phyloP scores from a whole-genome alignment of 2,113 vertebrate genomes.

The Rhinichthys klamathensis region DNA sequence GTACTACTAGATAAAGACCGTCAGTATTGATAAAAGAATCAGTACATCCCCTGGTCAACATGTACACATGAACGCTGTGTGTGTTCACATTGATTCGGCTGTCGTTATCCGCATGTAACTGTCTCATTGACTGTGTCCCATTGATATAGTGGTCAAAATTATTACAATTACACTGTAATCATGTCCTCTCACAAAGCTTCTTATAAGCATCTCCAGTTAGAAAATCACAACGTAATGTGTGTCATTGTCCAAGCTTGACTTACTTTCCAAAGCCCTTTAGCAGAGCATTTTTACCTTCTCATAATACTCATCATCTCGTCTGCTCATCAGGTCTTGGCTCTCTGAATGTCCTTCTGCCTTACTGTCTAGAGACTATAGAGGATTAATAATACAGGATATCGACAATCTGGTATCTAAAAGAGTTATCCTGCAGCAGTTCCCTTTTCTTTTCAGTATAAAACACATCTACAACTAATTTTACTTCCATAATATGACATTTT shows the following conservation, averaged over 20 bases:
- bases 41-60: not conserved
- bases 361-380: conserved; percentile 16
- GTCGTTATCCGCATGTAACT: conserved; percentile 37
- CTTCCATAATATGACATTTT: not conserved
- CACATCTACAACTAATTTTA: not conserved
- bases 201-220: not conserved
- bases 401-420: conserved; percentile 12
- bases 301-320: not conserved
- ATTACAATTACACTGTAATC: conserved; percentile 26
- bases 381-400: conserved; percentile 15
- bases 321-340: not conserved
- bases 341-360: conserved; percentile 13
- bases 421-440: not conserved
- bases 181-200: not conserved
- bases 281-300: not conserved
- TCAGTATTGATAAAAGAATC: conserved; percentile 26
- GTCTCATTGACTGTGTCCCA: conserved; percentile 24
- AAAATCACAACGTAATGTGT: not conserved
- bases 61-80: not conserved
- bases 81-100: conserved; percentile 24
- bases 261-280: not conserved
- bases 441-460: not conserved
- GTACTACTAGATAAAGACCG: not conserved
- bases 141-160: conserved; percentile 14
- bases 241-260: conserved; percentile 4